A percentile compares a stretch with the other conserved stretches of the same genome.
Evolutionary conservation across 2,797 vertebrate genomes (phyloP).

Genomic region (Pitangus sulphuratus): DNA sequence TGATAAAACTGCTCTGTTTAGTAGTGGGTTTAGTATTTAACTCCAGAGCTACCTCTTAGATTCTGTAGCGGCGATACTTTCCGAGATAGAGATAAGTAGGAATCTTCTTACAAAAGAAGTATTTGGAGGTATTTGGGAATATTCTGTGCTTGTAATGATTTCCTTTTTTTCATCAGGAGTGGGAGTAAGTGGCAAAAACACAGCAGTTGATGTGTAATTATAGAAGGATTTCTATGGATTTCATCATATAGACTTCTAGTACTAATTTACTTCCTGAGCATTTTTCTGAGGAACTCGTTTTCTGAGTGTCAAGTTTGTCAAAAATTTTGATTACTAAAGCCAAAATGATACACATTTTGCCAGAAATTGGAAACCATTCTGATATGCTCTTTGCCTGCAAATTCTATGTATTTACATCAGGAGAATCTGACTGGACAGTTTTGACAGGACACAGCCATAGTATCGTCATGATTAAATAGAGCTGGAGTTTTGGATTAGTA

Average conservation of each 20-base stretch:
- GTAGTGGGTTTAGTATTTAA: background rate
- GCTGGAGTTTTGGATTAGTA: background rate
- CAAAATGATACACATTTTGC: background rate
- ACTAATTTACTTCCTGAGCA: background rate
- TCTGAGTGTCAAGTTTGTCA: background rate
- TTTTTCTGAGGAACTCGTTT: background rate
- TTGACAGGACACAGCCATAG: accelerated
- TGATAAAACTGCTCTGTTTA: background rate
- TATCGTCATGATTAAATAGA: background rate
- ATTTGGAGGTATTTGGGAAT: background rate
- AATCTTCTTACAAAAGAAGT: background rate
- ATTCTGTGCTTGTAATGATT: background rate
- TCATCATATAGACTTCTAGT: background rate
- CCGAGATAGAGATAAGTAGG: background rate
- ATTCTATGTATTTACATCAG: background rate
- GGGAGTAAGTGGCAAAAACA: background rate
- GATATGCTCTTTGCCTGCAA: background rate
- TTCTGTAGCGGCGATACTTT: background rate
- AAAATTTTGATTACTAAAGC: background rate
- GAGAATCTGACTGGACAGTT: background rate
- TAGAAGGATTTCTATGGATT: background rate
- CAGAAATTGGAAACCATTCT: background rate
- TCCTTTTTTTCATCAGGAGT: background rate
- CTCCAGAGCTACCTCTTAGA: background rate
- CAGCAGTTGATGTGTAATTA: background rate